Evolutionary conservation across 2,797 vertebrate species (phyloP), one percentile per base, ranked within the genome.

Genomic region (Rhabdomys pumilio): DNA sequence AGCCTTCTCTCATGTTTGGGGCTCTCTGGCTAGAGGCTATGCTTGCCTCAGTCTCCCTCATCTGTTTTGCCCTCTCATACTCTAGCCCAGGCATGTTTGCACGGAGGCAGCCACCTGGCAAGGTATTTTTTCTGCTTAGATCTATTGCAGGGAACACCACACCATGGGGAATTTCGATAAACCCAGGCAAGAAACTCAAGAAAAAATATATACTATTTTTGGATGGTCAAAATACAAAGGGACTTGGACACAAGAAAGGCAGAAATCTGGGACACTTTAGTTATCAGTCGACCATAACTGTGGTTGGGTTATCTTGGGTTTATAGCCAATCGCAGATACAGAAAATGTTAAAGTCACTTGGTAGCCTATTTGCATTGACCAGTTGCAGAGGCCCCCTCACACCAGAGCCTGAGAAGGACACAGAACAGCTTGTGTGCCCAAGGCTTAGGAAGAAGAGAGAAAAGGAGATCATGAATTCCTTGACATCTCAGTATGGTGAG

Each of bases 401-500:
- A 20, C 59, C 10, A 75, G 26, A 57, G 14, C 26, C 65, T n/a
- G 1, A 73, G 19, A 29, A 29, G 19, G 34, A 29, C 29, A 38
- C 34, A 63, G 10, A 14, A 17, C 1, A 67, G 15, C 12, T 44
- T 14, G 34, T 57, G 17, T 31, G 5, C 53, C 61, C 22, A 63
- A 29, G 12, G 19, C 5, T 80, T 11, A 26, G 1, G 19, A 10
- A 50, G 10, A 38, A 85, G 34, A 26, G 15, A 81, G 13, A 4
- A 0, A 0, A 31, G 19, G 17, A 12, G 1, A 12, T 19, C 13
- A 26, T 4, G 19, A 11, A 41, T 47, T 41, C 41, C 50, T 22
- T 20, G 34, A 34, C 13, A 10, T 6, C 22, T 29, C 47, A 1
- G 20, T 76, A 1, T 26, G 29, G 50, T 73, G 65, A 47, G 34